These are phyloP conservation scores for Enteromius thamalakanensis DNA, from an alignment of 2,797 vertebrate species.

Conservation along the genomic window DNA sequence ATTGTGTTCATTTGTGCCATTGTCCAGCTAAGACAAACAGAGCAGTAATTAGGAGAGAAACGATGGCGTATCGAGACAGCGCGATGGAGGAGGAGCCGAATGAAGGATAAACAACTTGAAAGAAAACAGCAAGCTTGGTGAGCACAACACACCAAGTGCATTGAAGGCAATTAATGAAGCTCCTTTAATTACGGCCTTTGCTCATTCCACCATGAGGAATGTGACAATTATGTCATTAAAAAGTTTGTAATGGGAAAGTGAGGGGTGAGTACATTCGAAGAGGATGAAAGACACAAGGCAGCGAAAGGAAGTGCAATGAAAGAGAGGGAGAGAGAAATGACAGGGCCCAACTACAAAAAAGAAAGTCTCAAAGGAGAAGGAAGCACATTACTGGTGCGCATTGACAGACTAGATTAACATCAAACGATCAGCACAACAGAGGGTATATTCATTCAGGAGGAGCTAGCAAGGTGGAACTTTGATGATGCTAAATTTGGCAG, in stretches of 20 bases:
- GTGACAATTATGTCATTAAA: conserved; percentile 61
- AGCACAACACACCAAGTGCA: conserved; percentile 46
- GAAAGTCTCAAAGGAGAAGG: conserved; percentile 70
- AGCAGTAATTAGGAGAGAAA: conserved; percentile 53
- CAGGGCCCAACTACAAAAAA: conserved; percentile 53
- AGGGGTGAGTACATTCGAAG: conserved; percentile 39
- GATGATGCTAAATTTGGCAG: conserved; percentile 89
- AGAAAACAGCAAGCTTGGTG: conserved; percentile 57
- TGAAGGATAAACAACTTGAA: conserved; percentile 58
- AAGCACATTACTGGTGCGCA: conserved; percentile 57
- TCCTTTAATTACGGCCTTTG: conserved; percentile 59
- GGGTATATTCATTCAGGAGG: conserved; percentile 72
- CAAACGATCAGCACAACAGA: conserved; percentile 77
- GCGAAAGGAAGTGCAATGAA: conserved; percentile 32
- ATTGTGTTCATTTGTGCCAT: conserved; percentile 40
- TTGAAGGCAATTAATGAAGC: conserved; percentile 60
- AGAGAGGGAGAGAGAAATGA: conserved; percentile 43
- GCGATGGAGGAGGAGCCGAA: conserved; percentile 26
- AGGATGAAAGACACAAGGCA: conserved; percentile 44
- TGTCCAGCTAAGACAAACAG: conserved; percentile 41
- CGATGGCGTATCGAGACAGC: conserved; percentile 23
- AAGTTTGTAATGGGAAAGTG: conserved; percentile 55
- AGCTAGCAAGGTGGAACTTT: conserved; percentile 85
- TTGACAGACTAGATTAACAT: conserved; percentile 75
- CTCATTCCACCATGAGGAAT: conserved; percentile 54